These are phyloP conservation scores for Drosophila sturtevanti DNA, from an alignment of 1,140 invertebrate species.

Conservation along the genomic window DNA sequence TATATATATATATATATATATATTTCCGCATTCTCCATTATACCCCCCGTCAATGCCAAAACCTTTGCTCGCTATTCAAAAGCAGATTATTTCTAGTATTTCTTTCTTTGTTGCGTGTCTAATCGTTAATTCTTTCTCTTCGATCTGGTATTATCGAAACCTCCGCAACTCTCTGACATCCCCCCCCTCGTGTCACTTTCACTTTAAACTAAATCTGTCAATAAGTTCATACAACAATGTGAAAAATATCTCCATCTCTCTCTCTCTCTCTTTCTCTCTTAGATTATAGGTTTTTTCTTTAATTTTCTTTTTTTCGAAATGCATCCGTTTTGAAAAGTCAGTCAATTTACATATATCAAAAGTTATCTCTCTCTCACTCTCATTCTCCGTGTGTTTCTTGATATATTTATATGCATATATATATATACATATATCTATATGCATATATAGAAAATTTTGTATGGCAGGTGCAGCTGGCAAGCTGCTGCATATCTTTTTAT, in stretches of 20 bases:
- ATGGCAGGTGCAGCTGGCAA: conserved; percentile 50
- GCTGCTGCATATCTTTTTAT: conserved; percentile 50
- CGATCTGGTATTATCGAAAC: conserved; percentile 23
- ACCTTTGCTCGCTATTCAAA: conserved; percentile 14
- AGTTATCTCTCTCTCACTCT: neutral
- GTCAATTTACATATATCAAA: conserved; percentile 44
- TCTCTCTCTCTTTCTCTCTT: neutral
- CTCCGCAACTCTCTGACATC: neutral
- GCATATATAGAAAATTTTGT: conserved; percentile 35
- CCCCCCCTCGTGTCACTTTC: conserved; percentile 45
- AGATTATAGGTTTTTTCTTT: conserved; percentile 44
- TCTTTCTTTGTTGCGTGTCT: conserved; percentile 45
- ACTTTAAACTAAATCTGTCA: conserved; percentile 38
- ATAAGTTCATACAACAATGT: conserved; percentile 22
- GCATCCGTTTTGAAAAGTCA: conserved; percentile 51
- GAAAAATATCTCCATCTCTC: conserved; percentile 33
- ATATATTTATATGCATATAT: too few relatives aligned
- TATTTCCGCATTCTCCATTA: conserved; percentile 56
- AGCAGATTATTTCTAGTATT: conserved; percentile 37
- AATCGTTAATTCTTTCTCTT: conserved; percentile 59
- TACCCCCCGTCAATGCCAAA: neutral
- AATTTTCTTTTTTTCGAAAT: conserved; percentile 26
- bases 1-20: neutral
- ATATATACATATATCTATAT: neutral
- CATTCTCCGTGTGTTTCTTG: too few relatives aligned